Base-by-base conservation (phyloP, 2,113 vertebrate species). In the Podarcis cretensis region DNA sequence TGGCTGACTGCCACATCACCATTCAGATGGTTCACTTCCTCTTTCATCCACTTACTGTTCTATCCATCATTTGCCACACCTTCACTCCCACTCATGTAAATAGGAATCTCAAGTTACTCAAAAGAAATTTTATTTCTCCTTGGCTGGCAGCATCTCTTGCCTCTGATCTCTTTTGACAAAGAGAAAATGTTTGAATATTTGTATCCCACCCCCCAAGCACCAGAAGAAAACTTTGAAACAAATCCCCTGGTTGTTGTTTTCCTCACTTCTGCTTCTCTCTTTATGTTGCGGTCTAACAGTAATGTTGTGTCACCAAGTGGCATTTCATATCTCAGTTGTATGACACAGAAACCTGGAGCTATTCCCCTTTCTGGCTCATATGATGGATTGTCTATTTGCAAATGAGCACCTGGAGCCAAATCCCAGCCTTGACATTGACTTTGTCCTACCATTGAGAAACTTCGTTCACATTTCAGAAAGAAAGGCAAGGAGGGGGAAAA, bases 361-460 rank as follows among this genome's bases (percentile, higher is more conserved):
- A 35, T 87, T 89, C 91, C 82, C 86, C 65, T 69, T 84, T 80
- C 71, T 40, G 86, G 54, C 30, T 43, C 86, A 27, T 20, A 92
- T 89, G 81, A 89, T 69, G 63, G 73, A 68, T 20, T 78, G 48
- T 78, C 82, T 57, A 57, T 78, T 83, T 95, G 79, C 54, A 92
- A 79, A 0, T 85, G 71, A 91, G 86, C 90, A 75, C 40, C 75
- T 87, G 80, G 81, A 93, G 91, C 48, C 78, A 83, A 35, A 92
- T 68, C 37, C 68, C 40, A 87, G 40, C 83, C 27, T 71, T 92
- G 73, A 93, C 23, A 78, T 78, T 91, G 54, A 14, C 32, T 57
- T 23, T 32, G 84, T 74, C 88, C 74, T 84, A 90, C 5, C 76
- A 37, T 69, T 81, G 69, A 18, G 66, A 85, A 91, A 65, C 57